Percentiles rank a stretch among this genome's conserved stretches.
phyloP scores from a whole-genome alignment of 2,113 vertebrate species.

The Triplophysa rosa region DNA sequence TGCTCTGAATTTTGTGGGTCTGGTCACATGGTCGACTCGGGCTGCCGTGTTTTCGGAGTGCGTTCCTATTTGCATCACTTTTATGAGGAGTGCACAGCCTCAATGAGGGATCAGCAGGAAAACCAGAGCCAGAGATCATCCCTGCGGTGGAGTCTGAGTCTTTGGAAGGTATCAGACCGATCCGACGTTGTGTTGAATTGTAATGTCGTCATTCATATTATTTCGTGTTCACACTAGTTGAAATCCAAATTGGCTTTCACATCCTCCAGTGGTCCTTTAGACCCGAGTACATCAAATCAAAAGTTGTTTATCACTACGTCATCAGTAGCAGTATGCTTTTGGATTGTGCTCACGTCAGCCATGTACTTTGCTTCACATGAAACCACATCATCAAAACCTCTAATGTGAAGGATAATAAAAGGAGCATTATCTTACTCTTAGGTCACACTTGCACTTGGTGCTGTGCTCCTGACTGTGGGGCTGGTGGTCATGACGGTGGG shows the following conservation, averaged over 20 bases:
- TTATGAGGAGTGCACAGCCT: slow-evolving; percentile 94
- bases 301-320: no score
- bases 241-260: no score
- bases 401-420: no score
- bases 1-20: slow-evolving; percentile 80
- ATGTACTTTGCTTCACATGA: no score
- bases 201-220: no score
- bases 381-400: no score
- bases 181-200: neutral
- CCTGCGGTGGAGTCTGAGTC: slow-evolving; percentile 83
- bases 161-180: slow-evolving; percentile 85
- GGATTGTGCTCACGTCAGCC: no score
- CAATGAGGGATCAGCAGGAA: slow-evolving; percentile 87
- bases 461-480: slow-evolving; percentile 80
- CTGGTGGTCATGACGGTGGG: slow-evolving; percentile 83
- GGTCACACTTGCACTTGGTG: slow-evolving; percentile 85
- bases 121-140: slow-evolving; percentile 87
- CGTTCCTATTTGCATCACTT: slow-evolving; percentile 97
- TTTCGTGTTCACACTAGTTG: no score
- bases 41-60: slow-evolving; percentile 84
- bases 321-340: no score
- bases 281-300: no score
- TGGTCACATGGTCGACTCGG: slow-evolving; percentile 66
- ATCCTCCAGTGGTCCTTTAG: no score
- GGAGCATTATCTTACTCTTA: slow-evolving; percentile 54